A percentile compares a stretch with the other conserved stretches of the same genome.
These are phyloP conservation scores for Elaphurus davidianus DNA, from an alignment of 2,113 vertebrate species.

Conservation along the genomic window DNA sequence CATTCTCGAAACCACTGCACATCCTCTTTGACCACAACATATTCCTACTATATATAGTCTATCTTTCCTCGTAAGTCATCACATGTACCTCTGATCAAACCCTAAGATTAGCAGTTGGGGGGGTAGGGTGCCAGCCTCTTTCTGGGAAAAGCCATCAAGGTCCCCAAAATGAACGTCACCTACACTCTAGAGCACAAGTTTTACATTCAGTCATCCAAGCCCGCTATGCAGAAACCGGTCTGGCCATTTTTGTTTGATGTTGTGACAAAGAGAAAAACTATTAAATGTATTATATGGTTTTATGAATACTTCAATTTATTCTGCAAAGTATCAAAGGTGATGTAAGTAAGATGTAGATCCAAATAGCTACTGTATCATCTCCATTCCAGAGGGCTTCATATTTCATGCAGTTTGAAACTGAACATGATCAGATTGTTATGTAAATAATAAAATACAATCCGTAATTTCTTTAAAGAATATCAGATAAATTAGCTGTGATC, in stretches of 20 bases:
- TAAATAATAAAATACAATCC: constrained; percentile 14
- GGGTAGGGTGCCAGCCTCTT: neutral
- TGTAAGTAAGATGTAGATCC: neutral
- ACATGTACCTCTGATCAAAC: neutral
- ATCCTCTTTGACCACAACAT: neutral
- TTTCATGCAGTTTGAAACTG: neutral
- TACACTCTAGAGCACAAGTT: accelerated
- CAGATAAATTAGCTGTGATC: neutral
- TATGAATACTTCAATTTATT: neutral
- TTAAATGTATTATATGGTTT: neutral
- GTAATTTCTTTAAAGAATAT: constrained; percentile 22
- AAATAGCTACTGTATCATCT: neutral
- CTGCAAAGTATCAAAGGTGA: neutral
- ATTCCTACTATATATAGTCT: neutral
- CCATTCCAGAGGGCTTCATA: neutral
- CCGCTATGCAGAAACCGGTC: accelerated
- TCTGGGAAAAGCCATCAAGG: neutral
- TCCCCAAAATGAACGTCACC: neutral
- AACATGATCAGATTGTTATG: neutral
- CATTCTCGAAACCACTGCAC: accelerated
- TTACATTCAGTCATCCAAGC: neutral
- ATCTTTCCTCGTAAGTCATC: neutral
- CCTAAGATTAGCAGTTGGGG: neutral
- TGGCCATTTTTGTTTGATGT: neutral
- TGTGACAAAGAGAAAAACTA: neutral